Evolutionary conservation across 2,888 invertebrate species (phyloP), one percentile per base, ranked within the genome.

Genomic region (Callinectes sapidus): DNA sequence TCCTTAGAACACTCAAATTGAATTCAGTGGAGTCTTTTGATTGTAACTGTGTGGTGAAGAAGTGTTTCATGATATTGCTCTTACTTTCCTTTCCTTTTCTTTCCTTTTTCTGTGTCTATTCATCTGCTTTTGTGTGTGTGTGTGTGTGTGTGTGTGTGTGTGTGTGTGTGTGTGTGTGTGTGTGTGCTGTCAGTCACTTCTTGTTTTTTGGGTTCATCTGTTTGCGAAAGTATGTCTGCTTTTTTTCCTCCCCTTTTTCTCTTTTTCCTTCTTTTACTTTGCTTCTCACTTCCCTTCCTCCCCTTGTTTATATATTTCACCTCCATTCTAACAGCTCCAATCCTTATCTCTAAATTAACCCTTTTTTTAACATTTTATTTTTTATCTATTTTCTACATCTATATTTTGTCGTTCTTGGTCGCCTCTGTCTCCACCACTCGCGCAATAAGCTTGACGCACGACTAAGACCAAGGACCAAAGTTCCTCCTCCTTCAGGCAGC

Each of bases 391-490:
- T 32, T 81, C 14, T 81, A 16, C 35, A 16, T 81, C 16, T 81
- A 13, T 35, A 35, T 81, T 81, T 81, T 81, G 2, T 81, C 81
- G 32, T 35, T 35, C 81, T 81, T 81, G 81, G 32, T 35, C 35
- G 13, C 18, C 35, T 35, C 16, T 18, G 18, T 35, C 81, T 81
- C 35, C 35, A 71, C 28, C 81, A 2, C 18, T 35, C 35, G 14
- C 81, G 35, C 32, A 71, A 71, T 81, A 18, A 35, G 35, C 35
- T 81, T 32, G 35, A 81, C 81, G 81, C 14, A 18, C 18, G 81
- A 81, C 81, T 16, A 0, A 32, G 81, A 81, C 81, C 81, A 81
- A 81, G 35, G 81, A 81, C 81, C 14, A 81, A 81, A 81, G 81
- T 35, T 35, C n/a, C 18, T 35, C 81, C 81, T 32, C 81, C 81